These are phyloP conservation scores for Antennarius striatus DNA, from an alignment of 2,113 vertebrate species.

Conservation along the genomic window DNA sequence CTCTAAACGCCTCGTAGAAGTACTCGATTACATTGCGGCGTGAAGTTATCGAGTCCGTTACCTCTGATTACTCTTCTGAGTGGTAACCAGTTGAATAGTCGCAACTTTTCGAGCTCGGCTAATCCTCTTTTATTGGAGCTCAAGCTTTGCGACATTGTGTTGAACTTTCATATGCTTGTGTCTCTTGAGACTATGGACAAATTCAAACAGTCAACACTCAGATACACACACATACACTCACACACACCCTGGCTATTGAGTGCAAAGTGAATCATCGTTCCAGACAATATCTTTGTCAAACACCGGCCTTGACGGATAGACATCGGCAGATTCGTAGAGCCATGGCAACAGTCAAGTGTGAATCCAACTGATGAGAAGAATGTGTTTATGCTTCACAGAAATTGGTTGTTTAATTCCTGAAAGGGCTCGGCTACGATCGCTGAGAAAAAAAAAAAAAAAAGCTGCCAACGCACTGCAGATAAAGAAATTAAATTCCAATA, in stretches of 20 bases:
- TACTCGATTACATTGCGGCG: no score
- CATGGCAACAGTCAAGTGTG: slow-evolving; percentile 78
- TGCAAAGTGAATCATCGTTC: slow-evolving; percentile 67
- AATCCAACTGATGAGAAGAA: slow-evolving; percentile 56
- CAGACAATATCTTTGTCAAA: slow-evolving; percentile 78
- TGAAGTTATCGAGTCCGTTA: no score
- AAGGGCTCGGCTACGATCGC: slow-evolving; percentile 9
- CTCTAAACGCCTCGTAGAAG: background rate
- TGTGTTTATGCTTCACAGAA: slow-evolving; percentile 56
- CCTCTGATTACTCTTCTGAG: background rate
- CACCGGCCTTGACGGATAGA: slow-evolving; percentile 74
- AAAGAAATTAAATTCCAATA: slow-evolving; percentile 25
- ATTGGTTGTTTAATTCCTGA: slow-evolving; percentile 60
- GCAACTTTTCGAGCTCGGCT: slow-evolving; percentile 29
- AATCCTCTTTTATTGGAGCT: slow-evolving; percentile 68
- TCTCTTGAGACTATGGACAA: slow-evolving; percentile 55
- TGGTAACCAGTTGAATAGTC: background rate
- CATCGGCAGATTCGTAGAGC: slow-evolving; percentile 71
- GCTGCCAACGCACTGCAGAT: slow-evolving; percentile 34
- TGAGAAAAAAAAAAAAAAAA: slow-evolving; percentile 33
- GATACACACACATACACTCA: slow-evolving; percentile 22
- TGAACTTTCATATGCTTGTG: slow-evolving; percentile 68
- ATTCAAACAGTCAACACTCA: slow-evolving; percentile 25
- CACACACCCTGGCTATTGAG: slow-evolving; percentile 47
- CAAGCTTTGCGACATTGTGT: slow-evolving; percentile 38